Base-by-base conservation (phyloP, 37 sponge, comb jelly and placozoan species). In the Oopsacas minuta region DNA sequence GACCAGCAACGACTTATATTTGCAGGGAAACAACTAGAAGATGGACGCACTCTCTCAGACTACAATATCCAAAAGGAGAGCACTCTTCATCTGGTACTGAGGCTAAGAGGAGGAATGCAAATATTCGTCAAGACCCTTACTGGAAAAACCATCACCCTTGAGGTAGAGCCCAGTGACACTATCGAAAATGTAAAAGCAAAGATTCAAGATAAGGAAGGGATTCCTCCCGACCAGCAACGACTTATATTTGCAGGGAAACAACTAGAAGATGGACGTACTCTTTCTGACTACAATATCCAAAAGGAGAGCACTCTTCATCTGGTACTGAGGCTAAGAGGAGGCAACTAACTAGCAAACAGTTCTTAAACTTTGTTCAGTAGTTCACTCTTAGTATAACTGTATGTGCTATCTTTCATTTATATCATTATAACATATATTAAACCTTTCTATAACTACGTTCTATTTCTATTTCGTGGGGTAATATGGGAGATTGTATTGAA, bases 1-100 rank as follows among this genome's bases (percentile, higher is more conserved):
- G 97, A 97, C 82, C 97, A 97, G 82, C 97, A 97, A 85, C 90
- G 93, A 35, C 93, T 97, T 23, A 94, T 97, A 87, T 97, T 94
- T 86, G 94, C 93, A 83, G 97, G 97, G 35, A 94, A 94, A 83
- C 94, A 97, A 84, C 89, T 96, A 36, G 93, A 92, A 51, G 93
- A 92, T 81, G 90, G 93, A 52, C 90, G 93, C 52, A 92, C 93
- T 35, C 86, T 93, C 81, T 82, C 85, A 12, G 91, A 93, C 89
- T 93, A 93, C 91, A 90, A 93, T 85, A 93, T 90, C 84, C 93
- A 91, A 81, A 93, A 90, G 86, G 90, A 92, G 83, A 88, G 88
- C 84, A 92, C 93, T 37, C 93, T 97, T 52, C 99, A 94, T 61
- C 84, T 97, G 38, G 95, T 94, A 36, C 89, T 96, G 17, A 17